Evolutionary conservation across 2,113 vertebrate species (phyloP), one percentile per base, ranked within the genome.

Genomic region (Acrocephalus arundinaceus): DNA sequence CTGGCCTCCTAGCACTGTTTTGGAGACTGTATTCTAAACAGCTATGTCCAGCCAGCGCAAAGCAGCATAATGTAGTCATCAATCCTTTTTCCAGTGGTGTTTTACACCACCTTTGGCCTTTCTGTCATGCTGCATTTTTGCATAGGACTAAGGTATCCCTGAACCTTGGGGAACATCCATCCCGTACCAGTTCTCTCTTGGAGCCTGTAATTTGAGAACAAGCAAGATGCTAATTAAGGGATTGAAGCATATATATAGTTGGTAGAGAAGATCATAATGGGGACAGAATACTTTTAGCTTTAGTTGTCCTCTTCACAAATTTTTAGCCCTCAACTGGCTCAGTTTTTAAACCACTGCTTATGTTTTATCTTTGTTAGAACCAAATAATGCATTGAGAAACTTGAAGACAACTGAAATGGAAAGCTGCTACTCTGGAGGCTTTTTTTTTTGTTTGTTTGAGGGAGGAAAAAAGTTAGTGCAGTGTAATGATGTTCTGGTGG

Each of bases 301-400:
- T 84, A 91, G 28, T 46, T 73, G 30, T 79, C 46, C 68, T 87
- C 63, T 89, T 85, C 76, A 65, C 41, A 62, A 89, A 89, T 49
- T 61, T 86, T 86, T 77, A 85, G 67, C 43, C 25, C 52, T 82
- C 35, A 80, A 4, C 15, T 4, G 2, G n/a, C 41, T 84, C 27
- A 27, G 41, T 76, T 97, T 94, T 96, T 75, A 81, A 95, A 90
- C 59, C 19, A 52, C 12, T 90, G 21, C 35, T 83, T 83, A 81
- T 77, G 31, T 83, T 81, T 93, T 52, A 73, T 87, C 43, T 92
- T 85, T 81, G 27, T 55, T 81, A 89, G 49, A 90, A 82, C 74
- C 78, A 91, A 95, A 94, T 54, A 70, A 71, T 82, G 43, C 43
- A 37, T 93, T 92, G 88, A 95, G 83, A 93, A 87, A 85, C 73